phyloP scores from a whole-genome alignment of 1,140 invertebrate genomes.

The Drosophila malerkotliana region DNA sequence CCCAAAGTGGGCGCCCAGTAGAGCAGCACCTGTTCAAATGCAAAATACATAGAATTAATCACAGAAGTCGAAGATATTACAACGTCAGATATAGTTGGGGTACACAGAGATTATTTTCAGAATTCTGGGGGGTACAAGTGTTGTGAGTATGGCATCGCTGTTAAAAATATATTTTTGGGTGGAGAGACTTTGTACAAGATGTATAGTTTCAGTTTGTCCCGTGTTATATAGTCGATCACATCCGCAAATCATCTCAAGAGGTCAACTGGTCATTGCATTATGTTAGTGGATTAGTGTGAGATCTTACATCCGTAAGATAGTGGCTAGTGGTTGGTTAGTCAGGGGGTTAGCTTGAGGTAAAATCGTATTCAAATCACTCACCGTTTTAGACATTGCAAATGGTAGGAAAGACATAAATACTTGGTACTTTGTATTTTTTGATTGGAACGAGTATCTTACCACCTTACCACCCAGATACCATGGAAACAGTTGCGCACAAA shows the following conservation, averaged over 20 bases:
- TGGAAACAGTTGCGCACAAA: slow-evolving; percentile 73
- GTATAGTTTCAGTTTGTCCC: slow-evolving; percentile 14
- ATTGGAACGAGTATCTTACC: slow-evolving; percentile 58
- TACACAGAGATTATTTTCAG: neutral
- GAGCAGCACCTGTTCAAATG: slow-evolving; percentile 65
- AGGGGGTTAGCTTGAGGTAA: slow-evolving; percentile 45
- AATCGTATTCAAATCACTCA: slow-evolving; percentile 82
- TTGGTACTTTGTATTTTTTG: slow-evolving; percentile 49
- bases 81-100: neutral
- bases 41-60: neutral
- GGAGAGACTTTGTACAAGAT: slow-evolving; percentile 34
- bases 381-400: slow-evolving; percentile 83
- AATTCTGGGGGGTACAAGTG: slow-evolving; percentile 25
- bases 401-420: slow-evolving; percentile 72
- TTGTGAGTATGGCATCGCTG: slow-evolving; percentile 63
- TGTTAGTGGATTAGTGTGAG: slow-evolving; percentile 42
- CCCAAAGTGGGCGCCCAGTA: slow-evolving; percentile 74
- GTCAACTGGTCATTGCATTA: slow-evolving; percentile 11
- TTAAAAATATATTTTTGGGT: slow-evolving; percentile 12
- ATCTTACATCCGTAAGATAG: slow-evolving; percentile 36
- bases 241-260: neutral
- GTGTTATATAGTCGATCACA: slow-evolving; percentile 3
- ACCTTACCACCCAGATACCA: slow-evolving; percentile 76
- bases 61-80: neutral
- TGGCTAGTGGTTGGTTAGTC: slow-evolving; percentile 32